Evolutionary conservation across 2,888 invertebrate genomes (phyloP).

Genomic region (Ochlodes sylvanus): DNA sequence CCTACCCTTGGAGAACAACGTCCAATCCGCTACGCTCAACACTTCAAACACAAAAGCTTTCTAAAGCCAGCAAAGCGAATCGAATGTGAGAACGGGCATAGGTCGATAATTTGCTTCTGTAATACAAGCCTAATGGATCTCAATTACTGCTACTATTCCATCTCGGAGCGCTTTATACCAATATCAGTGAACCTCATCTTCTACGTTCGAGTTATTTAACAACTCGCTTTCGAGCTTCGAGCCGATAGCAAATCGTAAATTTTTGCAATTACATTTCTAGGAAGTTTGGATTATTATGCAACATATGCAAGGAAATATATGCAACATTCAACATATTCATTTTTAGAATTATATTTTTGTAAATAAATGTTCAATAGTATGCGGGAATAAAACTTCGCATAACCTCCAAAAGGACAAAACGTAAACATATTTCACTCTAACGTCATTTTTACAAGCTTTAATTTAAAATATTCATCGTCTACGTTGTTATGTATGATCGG

Average conservation of each 20-base stretch:
- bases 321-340: no score
- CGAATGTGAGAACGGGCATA: conserved; percentile 70
- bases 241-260: conserved; percentile 32
- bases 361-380: no score
- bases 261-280: conserved; percentile 24
- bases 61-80: conserved; percentile 60
- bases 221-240: conserved; percentile 29
- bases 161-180: conserved; percentile 22
- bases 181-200: conserved; percentile 28
- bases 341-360: no score
- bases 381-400: no score
- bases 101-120: conserved; percentile 73
- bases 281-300: not conserved
- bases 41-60: conserved; percentile 62
- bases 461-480: no score
- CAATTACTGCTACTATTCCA: conserved; percentile 36
- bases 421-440: no score
- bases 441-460: no score
- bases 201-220: conserved; percentile 34
- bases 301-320: no score
- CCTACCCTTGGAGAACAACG: not conserved
- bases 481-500: no score
- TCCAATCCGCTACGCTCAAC: not conserved
- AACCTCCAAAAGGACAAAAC: not conserved
- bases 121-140: conserved; percentile 39